Evolutionary conservation across 2,888 invertebrate genomes (phyloP), one percentile per base, ranked within the genome.

Genomic region (Drosophila ezoana): DNA sequence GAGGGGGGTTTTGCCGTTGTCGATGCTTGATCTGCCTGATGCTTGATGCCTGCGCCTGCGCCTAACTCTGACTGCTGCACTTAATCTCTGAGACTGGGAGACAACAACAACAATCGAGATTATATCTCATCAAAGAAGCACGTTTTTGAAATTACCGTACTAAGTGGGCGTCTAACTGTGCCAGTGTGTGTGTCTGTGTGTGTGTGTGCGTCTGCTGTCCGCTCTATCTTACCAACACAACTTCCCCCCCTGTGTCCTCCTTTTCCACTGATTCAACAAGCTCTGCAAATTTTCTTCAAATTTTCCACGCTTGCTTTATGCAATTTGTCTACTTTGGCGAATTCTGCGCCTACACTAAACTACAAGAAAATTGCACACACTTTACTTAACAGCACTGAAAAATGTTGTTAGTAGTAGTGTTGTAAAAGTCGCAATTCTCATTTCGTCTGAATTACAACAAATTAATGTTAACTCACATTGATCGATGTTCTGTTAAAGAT

Each of bases 121-220:
- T 89, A 87, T 90, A 91, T 90, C 90, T 89, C 90, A 91, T 90
- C 90, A 89, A 84, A 80, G 81, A 89, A 90, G 90, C 91, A 91
- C 91, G 92, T 90, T 90, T 91, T 84, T 72, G 78, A 89, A 91
- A 91, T 91, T 91, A 91, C 91, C 91, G 91, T 90, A 91, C 89
- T 90, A 91, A 91, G 91, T 91, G 91, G 91, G 91, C 91, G 91
- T 86, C 89, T 88, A 87, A 89, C 85, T 89, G 83, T 87, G 80
- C 76, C 83, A 86, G 44, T 67, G 65, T 65, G 54, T 63, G 43
- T 47, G 38, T 51, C 11, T 64, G 51, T 74, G 35, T 71, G 38
- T 49, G 18, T 64, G 45, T 54, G 72, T 87, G 66, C 67, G 75
- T 72, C n/a, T 67, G 65, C 47, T 72, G 64, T 73, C 69, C 65